These are phyloP conservation scores for Drosophila insularis DNA, from an alignment of 1,140 invertebrate genomes.

Conservation along the genomic window DNA sequence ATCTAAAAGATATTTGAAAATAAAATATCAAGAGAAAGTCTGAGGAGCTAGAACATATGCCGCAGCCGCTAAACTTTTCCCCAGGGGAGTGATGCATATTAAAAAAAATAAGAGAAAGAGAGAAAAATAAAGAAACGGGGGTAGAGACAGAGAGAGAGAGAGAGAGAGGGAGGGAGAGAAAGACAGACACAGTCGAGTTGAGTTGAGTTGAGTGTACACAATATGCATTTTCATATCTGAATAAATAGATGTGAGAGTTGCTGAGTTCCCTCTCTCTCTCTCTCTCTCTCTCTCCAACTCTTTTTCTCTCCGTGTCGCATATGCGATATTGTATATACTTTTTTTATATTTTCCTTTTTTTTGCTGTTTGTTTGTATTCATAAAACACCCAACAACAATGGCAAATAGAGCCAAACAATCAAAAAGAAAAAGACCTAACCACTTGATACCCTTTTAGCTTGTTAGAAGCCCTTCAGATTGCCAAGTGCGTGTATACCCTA, in stretches of 20 bases:
- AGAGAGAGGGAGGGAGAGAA: neutral
- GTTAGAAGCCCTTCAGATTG: no score
- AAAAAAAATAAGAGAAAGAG: no score
- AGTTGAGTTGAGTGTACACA: constrained; percentile 65
- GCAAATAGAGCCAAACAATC: constrained; percentile 45
- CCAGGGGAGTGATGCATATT: no score
- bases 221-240: constrained; percentile 72
- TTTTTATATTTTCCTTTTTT: constrained; percentile 16
- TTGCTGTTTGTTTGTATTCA: constrained; percentile 28
- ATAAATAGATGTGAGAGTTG: constrained; percentile 37
- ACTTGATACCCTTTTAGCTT: no score
- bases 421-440: neutral
- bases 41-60: no score
- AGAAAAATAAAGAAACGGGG: neutral
- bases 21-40: no score
- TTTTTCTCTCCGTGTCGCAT: constrained; percentile 28
- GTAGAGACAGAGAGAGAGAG: constrained; percentile 18
- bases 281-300: neutral
- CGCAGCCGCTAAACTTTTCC: no score
- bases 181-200: neutral
- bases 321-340: constrained; percentile 46
- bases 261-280: constrained; percentile 18
- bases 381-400: constrained; percentile 55
- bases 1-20: no score
- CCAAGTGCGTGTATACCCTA: constrained; percentile 14